phyloP scores from a whole-genome alignment of 2,797 vertebrate genomes.

The Furcifer pardalis region DNA sequence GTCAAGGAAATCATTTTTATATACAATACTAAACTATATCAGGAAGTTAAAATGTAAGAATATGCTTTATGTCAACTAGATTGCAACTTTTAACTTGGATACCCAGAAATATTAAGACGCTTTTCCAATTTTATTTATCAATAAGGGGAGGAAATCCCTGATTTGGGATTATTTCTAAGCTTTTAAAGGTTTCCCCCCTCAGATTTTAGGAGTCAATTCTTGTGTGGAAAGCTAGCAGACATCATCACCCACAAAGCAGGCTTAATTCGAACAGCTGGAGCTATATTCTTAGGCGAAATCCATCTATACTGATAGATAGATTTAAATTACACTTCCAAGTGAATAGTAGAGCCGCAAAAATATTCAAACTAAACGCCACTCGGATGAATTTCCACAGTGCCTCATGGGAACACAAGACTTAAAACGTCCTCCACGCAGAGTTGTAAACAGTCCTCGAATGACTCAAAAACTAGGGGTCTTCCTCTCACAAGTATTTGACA shows the following conservation, averaged over 20 bases:
- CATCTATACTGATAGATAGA: too few relatives aligned
- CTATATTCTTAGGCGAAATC: background rate
- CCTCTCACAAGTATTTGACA: constrained; percentile 51
- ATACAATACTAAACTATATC: constrained; percentile 35
- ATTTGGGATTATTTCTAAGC: constrained; percentile 30
- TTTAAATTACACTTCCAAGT: too few relatives aligned
- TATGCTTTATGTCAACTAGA: background rate
- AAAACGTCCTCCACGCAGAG: constrained; percentile 14
- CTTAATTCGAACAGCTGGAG: background rate
- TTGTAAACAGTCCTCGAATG: constrained; percentile 51
- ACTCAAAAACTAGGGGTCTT: constrained; percentile 44
- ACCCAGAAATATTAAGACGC: constrained; percentile 14
- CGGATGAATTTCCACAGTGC: background rate
- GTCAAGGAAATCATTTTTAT: constrained; percentile 51
- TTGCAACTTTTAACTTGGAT: constrained; percentile 23
- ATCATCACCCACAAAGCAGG: too few relatives aligned
- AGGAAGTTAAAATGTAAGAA: constrained; percentile 17
- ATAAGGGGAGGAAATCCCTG: accelerated
- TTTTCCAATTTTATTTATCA: background rate
- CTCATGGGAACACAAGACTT: background rate
- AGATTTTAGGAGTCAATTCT: background rate
- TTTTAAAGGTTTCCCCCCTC: background rate
- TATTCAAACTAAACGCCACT: constrained; percentile 4
- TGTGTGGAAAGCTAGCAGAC: background rate
- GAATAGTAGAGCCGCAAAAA: background rate